Evolutionary conservation across 2,113 vertebrate species (phyloP), one percentile per base, ranked within the genome.

Genomic region (Addax nasomaculatus): DNA sequence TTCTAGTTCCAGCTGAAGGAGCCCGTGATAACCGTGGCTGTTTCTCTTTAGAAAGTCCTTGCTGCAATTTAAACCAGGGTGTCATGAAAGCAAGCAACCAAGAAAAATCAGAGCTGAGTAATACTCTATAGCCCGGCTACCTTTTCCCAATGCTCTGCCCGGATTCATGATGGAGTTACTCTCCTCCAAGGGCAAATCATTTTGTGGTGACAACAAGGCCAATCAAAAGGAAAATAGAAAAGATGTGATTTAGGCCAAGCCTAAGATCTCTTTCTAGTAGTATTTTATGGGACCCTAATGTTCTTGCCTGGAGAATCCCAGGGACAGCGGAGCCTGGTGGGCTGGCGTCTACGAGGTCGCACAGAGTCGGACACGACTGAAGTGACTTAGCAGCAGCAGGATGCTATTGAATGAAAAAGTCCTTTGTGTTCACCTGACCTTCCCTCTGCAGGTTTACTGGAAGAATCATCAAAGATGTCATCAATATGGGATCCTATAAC

Each of bases 401-500:
- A 60, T 76, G 27, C 23, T 55, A 47, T 30, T 70, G 89, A 92
- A 30, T 86, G 51, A 76, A 45, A 90, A 25, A 47, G 6, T 0
- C 15, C 33, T 76, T 43, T 94, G 51, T 58, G 1, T 39, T 91
- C 43, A 96, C 0, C 49, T 90, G n/a, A 51, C 89, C 64, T 94
- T 96, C 97, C 97, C 67, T 85, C 98, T 98, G 5, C 96, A 99
- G 99, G 97, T 99, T 99, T 97, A 99, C 99, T 23, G 99, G 99
- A 97, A 99, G 95, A 98, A 98, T 98, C 29, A 98, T 99, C 97
- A 99, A 99, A 98, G 98, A 99, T 91, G 99, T 99, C 80, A 99
- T 99, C 98, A 99, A 99, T 98, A 99, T 99, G 99, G 99, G 99
- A 96, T 99, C 99, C 53, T 99, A 99, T 98, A 99, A 99, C 98